A percentile compares a stretch with the other conserved stretches of the same genome.
Evolutionary conservation across 2,888 invertebrate species (phyloP).

Genomic region (Brachyptera putata): DNA sequence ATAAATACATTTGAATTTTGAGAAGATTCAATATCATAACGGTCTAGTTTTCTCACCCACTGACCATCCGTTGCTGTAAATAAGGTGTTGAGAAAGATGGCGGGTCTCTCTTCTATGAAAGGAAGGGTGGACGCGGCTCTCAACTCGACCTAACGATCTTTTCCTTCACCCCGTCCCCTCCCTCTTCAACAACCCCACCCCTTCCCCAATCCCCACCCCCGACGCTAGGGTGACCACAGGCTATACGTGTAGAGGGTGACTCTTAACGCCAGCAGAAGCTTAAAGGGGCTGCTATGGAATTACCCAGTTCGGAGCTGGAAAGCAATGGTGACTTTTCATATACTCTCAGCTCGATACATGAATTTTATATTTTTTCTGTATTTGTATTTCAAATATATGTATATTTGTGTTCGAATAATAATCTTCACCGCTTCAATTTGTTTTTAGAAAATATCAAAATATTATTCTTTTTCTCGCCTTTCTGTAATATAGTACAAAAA

Average conservation of each 20-base stretch:
- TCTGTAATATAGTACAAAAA: too few relatives aligned
- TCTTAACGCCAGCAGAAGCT: not conserved
- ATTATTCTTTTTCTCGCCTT: too few relatives aligned
- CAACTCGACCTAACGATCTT: constrained; percentile 29
- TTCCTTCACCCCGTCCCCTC: constrained; percentile 15
- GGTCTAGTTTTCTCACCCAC: constrained; percentile 2
- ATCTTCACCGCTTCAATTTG: too few relatives aligned
- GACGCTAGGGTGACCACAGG: constrained; percentile 20
- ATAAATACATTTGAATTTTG: too few relatives aligned
- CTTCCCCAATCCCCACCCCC: constrained; percentile 12
- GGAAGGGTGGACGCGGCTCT: constrained; percentile 10
- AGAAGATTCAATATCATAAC: too few relatives aligned
- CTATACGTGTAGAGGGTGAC: constrained; percentile 1
- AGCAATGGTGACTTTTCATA: constrained; percentile 4
- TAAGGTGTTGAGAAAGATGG: constrained; percentile 22
- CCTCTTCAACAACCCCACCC: constrained; percentile 13
- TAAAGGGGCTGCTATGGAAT: too few relatives aligned
- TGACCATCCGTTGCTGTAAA: constrained; percentile 6
- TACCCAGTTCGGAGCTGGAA: not conserved
- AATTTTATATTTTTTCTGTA: too few relatives aligned
- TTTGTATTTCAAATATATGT: too few relatives aligned
- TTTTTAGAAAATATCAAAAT: too few relatives aligned
- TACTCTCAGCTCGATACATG: too few relatives aligned
- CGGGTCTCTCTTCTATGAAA: not conserved
- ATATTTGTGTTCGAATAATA: too few relatives aligned